A percentile compares a stretch with the other conserved stretches of the same genome.
phyloP scores from a whole-genome alignment of 1,140 invertebrate genomes.

The Philotrypesis tridentata region DNA sequence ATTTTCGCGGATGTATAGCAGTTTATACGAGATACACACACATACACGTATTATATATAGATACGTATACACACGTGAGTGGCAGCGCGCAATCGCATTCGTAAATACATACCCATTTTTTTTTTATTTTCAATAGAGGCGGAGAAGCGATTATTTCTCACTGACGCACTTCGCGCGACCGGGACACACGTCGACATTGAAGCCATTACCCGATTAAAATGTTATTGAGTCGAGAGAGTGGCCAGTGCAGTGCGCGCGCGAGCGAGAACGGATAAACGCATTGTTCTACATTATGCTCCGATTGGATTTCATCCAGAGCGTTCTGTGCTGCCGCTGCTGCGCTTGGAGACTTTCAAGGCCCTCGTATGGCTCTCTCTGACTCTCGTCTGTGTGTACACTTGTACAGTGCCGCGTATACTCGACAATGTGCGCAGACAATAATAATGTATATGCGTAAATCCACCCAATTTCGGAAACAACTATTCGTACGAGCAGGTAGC shows the following conservation, averaged over 20 bases:
- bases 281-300: constrained; percentile 36
- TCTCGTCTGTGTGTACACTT: too few species aligned
- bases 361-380: too few species aligned
- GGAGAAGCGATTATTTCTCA: not conserved
- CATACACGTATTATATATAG: too few species aligned
- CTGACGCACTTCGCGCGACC: not conserved
- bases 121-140: too few species aligned
- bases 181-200: not conserved
- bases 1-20: too few species aligned
- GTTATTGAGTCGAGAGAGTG: constrained; percentile 39
- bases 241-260: not conserved
- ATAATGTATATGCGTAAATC: too few species aligned
- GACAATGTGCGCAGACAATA: too few species aligned
- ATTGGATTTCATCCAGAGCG: not conserved
- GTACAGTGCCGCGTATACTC: not conserved
- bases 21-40: too few species aligned
- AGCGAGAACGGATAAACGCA: constrained; percentile 28
- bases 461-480: too few species aligned
- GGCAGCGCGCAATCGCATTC: too few species aligned
- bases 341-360: constrained; percentile 12
- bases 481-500: too few species aligned
- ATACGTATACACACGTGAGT: too few species aligned
- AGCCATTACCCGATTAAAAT: constrained; percentile 35
- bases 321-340: not conserved
- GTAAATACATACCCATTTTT: not conserved